Conservation (phyloP, 2,888 invertebrate species). For the Meteorus colon region DNA sequence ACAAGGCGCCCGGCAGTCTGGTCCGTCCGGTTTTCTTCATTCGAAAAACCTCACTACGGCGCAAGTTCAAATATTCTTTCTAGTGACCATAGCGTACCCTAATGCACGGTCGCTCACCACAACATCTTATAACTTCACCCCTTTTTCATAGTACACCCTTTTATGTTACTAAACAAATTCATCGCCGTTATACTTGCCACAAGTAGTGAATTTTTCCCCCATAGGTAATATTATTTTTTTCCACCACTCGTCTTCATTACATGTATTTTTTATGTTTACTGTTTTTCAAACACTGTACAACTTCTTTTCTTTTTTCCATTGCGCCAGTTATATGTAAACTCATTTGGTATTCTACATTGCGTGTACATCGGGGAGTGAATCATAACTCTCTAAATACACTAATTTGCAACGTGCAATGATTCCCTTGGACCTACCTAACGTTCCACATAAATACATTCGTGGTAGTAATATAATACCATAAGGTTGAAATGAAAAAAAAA, state of each 20-base stretch:
- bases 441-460: conserved; percentile 6
- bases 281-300: not conserved
- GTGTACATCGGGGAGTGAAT: conserved; percentile 21
- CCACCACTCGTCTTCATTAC: conserved; percentile 7
- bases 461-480: conserved; percentile 24
- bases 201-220: conserved; percentile 11
- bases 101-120: conserved; percentile 49
- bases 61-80: conserved; percentile 57
- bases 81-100: conserved; percentile 52
- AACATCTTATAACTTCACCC: conserved; percentile 51
- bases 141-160: conserved; percentile 46
- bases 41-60: conserved; percentile 30
- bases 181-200: conserved; percentile 38
- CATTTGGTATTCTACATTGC: conserved; percentile 28
- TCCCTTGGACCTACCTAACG: conserved; percentile 29
- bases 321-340: not conserved
- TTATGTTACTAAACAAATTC: conserved; percentile 24
- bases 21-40: conserved; percentile 65
- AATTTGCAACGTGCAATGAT: conserved; percentile 17
- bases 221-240: not conserved
- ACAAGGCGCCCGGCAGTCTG: conserved; percentile 69
- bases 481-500: conserved; percentile 14
- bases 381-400: conserved; percentile 18
- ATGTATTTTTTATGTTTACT: conserved; percentile 20
- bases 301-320: not conserved